A percentile compares a stretch with the other conserved stretches of the same genome.
These are phyloP conservation scores for Hyles lineata DNA, from an alignment of 2,888 invertebrate species.

Conservation along the genomic window DNA sequence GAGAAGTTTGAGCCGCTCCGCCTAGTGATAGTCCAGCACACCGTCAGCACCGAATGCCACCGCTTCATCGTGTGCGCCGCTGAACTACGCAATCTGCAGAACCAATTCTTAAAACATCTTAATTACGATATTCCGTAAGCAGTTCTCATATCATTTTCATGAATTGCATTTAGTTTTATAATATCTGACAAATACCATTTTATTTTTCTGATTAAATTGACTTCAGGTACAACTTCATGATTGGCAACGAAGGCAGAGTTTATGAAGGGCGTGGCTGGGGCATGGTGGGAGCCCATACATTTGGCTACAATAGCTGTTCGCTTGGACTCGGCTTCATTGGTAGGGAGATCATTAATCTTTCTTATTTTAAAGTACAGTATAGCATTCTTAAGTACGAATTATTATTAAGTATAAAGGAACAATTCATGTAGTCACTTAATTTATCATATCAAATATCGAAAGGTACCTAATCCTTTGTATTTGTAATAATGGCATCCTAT, in stretches of 20 bases:
- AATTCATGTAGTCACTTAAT: too few species aligned
- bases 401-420: too few species aligned
- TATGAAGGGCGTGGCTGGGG: slow-evolving; percentile 87
- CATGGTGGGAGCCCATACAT: slow-evolving; percentile 82
- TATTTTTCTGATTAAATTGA: not conserved
- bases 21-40: slow-evolving; percentile 70
- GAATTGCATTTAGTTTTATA: too few species aligned
- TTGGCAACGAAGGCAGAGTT: slow-evolving; percentile 86
- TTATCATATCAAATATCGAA: too few species aligned
- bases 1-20: slow-evolving; percentile 58
- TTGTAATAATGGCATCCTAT: too few species aligned
- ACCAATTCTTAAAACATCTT: slow-evolving; percentile 44
- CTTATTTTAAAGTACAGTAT: not conserved
- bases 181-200: too few species aligned
- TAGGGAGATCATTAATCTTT: slow-evolving; percentile 41
- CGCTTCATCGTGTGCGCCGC: slow-evolving; percentile 64
- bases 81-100: slow-evolving; percentile 63
- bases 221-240: slow-evolving; percentile 83
- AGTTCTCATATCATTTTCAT: not conserved
- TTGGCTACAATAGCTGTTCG: slow-evolving; percentile 63
- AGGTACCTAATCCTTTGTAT: too few species aligned
- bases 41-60: slow-evolving; percentile 62
- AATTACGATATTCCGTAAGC: slow-evolving; percentile 50
- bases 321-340: slow-evolving; percentile 75
- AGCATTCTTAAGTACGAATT: not conserved